Percentiles rank a stretch among this genome's conserved stretches.
phyloP scores from a whole-genome alignment of 2,113 vertebrate species.

The Chascanopsetta lugubris region DNA sequence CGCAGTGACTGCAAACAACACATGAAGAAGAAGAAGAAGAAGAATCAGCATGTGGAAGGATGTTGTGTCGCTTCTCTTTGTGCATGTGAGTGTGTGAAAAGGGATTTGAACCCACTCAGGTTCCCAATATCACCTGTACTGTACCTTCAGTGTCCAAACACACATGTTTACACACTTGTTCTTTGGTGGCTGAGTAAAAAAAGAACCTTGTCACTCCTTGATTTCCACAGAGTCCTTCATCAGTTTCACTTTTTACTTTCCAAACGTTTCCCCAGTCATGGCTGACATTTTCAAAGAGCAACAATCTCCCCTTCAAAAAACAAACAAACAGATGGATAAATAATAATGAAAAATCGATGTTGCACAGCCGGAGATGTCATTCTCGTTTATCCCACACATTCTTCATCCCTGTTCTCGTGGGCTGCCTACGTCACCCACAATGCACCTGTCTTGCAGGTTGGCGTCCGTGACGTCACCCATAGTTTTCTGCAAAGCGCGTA shows the following conservation, averaged over 20 bases:
- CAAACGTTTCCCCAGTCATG: not conserved
- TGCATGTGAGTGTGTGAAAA: not conserved
- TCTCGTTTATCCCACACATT: not conserved
- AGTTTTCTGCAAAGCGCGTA: too few relatives aligned
- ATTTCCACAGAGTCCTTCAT: too few relatives aligned
- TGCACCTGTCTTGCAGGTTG: not conserved
- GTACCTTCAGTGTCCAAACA: not conserved
- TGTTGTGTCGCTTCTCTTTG: not conserved
- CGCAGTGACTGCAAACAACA: constrained; percentile 43
- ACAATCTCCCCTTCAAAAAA: too few relatives aligned
- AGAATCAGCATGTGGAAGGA: not conserved
- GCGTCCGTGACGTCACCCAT: too few relatives aligned
- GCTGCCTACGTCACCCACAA: not conserved
- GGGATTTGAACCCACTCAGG: constrained; percentile 15
- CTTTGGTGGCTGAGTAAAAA: constrained; percentile 24
- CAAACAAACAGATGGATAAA: not conserved
- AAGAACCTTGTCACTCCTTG: not conserved
- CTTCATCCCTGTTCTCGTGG: not conserved
- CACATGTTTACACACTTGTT: constrained; percentile 1
- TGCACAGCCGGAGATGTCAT: not conserved
- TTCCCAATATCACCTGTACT: constrained; percentile 25
- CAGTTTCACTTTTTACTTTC: not conserved
- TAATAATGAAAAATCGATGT: not conserved
- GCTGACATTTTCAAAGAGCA: not conserved
- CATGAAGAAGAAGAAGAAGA: not conserved